phyloP scores from a whole-genome alignment of 2,888 invertebrate species.

The Hydraecia micacea region DNA sequence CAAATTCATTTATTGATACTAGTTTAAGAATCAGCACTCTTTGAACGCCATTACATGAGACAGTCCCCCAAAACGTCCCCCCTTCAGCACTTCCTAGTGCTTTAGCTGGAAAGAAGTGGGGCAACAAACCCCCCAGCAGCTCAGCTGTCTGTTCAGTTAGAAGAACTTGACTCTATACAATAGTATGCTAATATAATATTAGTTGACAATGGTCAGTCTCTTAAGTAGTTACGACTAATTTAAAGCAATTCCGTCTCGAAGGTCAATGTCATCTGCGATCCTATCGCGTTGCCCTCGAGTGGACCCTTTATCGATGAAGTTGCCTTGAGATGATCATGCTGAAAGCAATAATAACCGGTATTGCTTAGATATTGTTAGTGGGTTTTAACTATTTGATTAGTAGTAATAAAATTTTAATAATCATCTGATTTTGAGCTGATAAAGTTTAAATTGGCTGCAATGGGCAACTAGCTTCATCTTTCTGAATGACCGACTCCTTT shows the following conservation, averaged over 20 bases:
- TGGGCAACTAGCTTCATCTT: background rate
- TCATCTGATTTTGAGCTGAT: background rate
- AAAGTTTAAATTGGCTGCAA: background rate
- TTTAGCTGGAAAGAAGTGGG: background rate
- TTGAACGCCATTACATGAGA: background rate
- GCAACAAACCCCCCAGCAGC: background rate
- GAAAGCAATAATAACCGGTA: background rate
- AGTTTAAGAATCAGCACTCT: background rate
- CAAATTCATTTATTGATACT: background rate
- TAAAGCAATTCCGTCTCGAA: conserved; percentile 14
- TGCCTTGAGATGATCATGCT: conserved; percentile 16
- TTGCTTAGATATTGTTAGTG: background rate
- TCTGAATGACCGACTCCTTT: background rate
- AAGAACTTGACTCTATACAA: no score
- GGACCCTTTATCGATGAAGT: conserved; percentile 17
- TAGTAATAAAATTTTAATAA: background rate
- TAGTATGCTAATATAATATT: no score
- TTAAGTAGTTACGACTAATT: background rate
- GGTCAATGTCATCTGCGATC: conserved; percentile 5
- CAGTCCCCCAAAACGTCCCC: background rate
- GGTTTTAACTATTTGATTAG: background rate
- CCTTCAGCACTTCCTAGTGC: background rate
- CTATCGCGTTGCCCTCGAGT: conserved; percentile 12
- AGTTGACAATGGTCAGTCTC: background rate
- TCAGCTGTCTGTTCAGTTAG: no score